These are phyloP conservation scores for Isichthys henryi DNA, from an alignment of 2,113 vertebrate genomes.

Conservation along the genomic window DNA sequence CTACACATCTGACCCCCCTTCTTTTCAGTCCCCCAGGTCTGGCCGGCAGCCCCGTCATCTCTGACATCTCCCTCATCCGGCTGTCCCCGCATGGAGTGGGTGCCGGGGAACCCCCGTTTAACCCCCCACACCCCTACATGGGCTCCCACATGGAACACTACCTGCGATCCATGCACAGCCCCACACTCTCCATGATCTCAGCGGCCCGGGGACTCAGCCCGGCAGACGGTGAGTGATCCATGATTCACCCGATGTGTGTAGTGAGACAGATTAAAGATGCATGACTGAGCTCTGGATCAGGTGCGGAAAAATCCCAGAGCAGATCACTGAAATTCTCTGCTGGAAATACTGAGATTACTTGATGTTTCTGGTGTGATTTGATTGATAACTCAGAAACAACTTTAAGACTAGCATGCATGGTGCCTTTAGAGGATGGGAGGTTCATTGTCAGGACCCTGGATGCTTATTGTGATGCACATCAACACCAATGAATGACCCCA, in stretches of 20 bases:
- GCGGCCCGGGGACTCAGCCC: conserved; percentile 90
- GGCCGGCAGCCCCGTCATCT: conserved; percentile 86
- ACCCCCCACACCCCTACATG: conserved; percentile 77
- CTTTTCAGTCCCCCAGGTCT: conserved; percentile 77
- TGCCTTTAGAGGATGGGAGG: background rate
- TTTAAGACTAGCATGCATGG: background rate
- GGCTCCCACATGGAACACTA: conserved; percentile 96
- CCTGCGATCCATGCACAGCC: conserved; percentile 89
- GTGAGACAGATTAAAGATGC: background rate
- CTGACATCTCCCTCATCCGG: conserved; percentile 89
- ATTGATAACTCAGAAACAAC: background rate
- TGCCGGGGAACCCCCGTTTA: conserved; percentile 77
- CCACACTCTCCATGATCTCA: conserved; percentile 90
- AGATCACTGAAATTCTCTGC: background rate
- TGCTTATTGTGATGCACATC: background rate
- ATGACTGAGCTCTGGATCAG: background rate
- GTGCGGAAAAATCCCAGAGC: background rate
- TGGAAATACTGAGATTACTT: background rate
- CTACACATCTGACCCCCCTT: conserved; percentile 1
- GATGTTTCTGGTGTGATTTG: background rate
- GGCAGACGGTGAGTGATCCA: conserved; percentile 72
- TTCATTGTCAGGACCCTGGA: background rate
- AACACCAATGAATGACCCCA: background rate
- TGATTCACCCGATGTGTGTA: background rate
- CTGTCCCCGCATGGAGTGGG: conserved; percentile 78